Evolutionary conservation across 1,140 invertebrate genomes (phyloP).

Genomic region (Drosophila mauritiana): DNA sequence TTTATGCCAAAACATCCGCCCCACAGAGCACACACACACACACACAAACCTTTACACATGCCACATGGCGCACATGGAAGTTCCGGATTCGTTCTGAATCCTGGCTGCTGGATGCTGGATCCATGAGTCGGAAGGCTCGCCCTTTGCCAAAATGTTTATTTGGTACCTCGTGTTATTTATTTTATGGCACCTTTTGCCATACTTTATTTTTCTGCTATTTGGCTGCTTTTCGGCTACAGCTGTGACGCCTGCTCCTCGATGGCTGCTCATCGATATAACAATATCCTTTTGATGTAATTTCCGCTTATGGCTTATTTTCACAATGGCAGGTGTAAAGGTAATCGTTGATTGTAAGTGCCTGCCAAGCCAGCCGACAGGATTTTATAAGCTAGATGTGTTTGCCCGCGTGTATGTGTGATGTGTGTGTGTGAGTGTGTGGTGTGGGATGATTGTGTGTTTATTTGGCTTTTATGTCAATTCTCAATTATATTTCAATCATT

Average conservation of each 20-base stretch:
- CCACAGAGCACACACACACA: constrained; percentile 18
- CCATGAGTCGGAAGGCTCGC: constrained; percentile 12
- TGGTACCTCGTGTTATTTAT: constrained; percentile 81
- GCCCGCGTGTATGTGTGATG: background rate
- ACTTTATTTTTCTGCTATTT: constrained; percentile 79
- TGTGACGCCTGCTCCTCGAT: constrained; percentile 34
- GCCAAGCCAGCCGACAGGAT: constrained; percentile 62
- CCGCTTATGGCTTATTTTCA: constrained; percentile 83
- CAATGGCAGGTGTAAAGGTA: constrained; percentile 83
- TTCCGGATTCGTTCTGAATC: constrained; percentile 26
- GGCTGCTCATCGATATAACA: constrained; percentile 78
- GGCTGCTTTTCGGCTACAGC: constrained; percentile 34
- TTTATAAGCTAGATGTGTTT: constrained; percentile 64
- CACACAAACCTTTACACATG: constrained; percentile 17
- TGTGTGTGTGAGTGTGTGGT: constrained; percentile 5
- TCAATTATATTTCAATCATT: constrained; percentile 84
- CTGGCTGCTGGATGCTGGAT: background rate
- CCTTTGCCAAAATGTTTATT: constrained; percentile 80
- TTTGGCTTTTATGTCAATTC: constrained; percentile 81
- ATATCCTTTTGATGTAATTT: constrained; percentile 84
- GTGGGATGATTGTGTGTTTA: constrained; percentile 50
- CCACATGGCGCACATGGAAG: constrained; percentile 29
- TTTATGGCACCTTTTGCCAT: constrained; percentile 82
- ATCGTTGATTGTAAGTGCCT: constrained; percentile 82
- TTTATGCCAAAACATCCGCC: constrained; percentile 74